Conservation (phyloP, 1,140 invertebrate species). For the Lerema accius region DNA sequence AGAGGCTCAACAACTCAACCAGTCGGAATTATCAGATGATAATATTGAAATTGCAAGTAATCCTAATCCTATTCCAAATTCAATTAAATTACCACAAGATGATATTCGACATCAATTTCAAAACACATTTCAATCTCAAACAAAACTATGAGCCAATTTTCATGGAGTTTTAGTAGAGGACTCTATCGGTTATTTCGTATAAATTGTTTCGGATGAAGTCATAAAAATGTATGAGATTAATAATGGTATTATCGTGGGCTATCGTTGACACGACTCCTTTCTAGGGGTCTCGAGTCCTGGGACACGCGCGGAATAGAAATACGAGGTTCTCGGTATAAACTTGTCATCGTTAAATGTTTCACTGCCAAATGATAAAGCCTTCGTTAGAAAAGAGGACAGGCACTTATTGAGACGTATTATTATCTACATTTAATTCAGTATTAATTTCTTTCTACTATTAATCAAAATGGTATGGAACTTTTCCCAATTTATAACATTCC, state of each 20-base stretch:
- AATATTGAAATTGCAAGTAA: too few species aligned
- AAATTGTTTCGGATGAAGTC: constrained; percentile 63
- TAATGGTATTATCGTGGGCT: constrained; percentile 56
- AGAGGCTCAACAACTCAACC: too few species aligned
- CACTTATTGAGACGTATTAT: too few species aligned
- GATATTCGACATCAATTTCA: constrained; percentile 1
- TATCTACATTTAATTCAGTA: too few species aligned
- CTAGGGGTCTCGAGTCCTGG: constrained; percentile 31
- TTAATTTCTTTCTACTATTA: too few species aligned
- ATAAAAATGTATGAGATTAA: constrained; percentile 75
- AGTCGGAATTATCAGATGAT: too few species aligned
- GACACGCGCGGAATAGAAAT: constrained; percentile 56
- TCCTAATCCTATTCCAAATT: too few species aligned
- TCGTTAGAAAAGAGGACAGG: too few species aligned
- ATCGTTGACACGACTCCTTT: constrained; percentile 43
- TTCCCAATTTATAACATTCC: too few species aligned
- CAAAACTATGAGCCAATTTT: constrained; percentile 1
- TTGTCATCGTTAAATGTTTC: constrained; percentile 28
- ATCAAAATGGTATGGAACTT: too few species aligned
- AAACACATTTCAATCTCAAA: constrained; percentile 12
- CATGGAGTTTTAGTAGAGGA: not conserved
- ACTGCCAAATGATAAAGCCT: constrained; percentile 20
- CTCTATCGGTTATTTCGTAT: constrained; percentile 34
- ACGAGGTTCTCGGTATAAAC: constrained; percentile 48
- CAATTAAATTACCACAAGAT: not conserved